Evolutionary conservation across 1,140 invertebrate genomes (phyloP), one percentile per base, ranked within the genome.

Genomic region (Drosophila pseudoananassae): DNA sequence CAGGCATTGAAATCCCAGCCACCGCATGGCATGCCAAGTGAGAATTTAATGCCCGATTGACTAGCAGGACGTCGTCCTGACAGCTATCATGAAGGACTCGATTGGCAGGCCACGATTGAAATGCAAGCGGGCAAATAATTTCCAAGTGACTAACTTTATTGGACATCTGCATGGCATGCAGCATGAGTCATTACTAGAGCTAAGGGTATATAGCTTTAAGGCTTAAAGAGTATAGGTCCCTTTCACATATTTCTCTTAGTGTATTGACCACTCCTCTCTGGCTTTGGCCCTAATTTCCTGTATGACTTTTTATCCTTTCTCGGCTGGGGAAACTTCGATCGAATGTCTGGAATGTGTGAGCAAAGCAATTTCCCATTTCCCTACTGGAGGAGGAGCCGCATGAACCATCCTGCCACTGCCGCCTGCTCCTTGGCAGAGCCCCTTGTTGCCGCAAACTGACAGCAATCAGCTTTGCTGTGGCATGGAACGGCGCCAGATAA

Each of bases 31-130:
- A 60, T 29, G 66, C 23, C 31, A 49, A 61, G 51, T 64, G 69
- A 55, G 70, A 74, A 64, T 65, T 74, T 74, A 74, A 65, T 74
- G 70, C 58, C 52, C 63, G 45, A 73, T 23, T 55, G 65, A 10
- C 61, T 38, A n/a, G 25, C 29, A 14, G 33, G 49, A 3, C 55
- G 40, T 54, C 25, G 5, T 69, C 60, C 59, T 36, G 64, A 31
- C 64, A 66, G 6, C 27, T 20, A 15, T 55, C 63, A 46, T 68
- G 33, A 68, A 68, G 63, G 49, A 14, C 17, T 31, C 15, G 12
- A 23, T 14, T 31, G 58, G 9, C 53, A 15, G 25, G 9, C 53
- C 5, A 14, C 14, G 17, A 14, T 66, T 46, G 29, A 31, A 31
- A 57, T 50, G 20, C 57, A 50, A 40, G 23, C 43, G 56, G 58